Evolutionary conservation across 2,888 invertebrate genomes (phyloP), one percentile per base, ranked within the genome.

Genomic region (Drosophila phalerata): DNA sequence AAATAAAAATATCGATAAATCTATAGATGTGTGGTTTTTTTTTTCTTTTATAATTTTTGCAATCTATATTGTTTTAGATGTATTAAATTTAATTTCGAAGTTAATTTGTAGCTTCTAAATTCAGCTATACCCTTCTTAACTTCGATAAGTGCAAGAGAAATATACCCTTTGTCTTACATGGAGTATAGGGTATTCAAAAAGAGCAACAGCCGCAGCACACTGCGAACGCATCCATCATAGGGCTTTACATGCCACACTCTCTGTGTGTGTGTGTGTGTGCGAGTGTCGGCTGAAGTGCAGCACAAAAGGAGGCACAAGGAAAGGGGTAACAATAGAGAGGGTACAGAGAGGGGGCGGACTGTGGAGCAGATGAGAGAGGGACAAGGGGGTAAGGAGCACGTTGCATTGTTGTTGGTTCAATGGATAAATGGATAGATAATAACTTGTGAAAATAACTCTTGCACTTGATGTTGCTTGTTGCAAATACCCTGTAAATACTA

Each of bases 391-490:
- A 63, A 37, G 19, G 15, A 49, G 25, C 42, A 37, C 32, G 28
- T 76, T 76, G 73, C 77, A 62, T 67, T 87, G 64, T 60, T 81
- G 78, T 82, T 88, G 77, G 60, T 60, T 85, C 75, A 85, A 82
- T 84, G 88, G 72, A 74, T 88, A 85, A 84, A 84, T 88, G 83
- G 81, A 84, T 88, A 83, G 83, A 84, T 84, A 84, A 84, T 84
- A 84, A 84, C 88, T 84, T 84, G 88, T 84, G 83, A 83, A 88
- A 84, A 84, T 88, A 84, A 83, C 88, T 85, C 83, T 83, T 83
- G 81, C 88, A 88, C 88, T 84, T 88, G 83, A 85, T 63, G 51
- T 51, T 56, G 72, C 51, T 56, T 61, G 68, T 69, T 71, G 69
- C 52, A 22, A 32, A 69, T 62, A 52, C 60, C 52, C 60, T 52